Evolutionary conservation across 2,113 vertebrate species (phyloP).

Genomic region (Crotalus helleri): DNA sequence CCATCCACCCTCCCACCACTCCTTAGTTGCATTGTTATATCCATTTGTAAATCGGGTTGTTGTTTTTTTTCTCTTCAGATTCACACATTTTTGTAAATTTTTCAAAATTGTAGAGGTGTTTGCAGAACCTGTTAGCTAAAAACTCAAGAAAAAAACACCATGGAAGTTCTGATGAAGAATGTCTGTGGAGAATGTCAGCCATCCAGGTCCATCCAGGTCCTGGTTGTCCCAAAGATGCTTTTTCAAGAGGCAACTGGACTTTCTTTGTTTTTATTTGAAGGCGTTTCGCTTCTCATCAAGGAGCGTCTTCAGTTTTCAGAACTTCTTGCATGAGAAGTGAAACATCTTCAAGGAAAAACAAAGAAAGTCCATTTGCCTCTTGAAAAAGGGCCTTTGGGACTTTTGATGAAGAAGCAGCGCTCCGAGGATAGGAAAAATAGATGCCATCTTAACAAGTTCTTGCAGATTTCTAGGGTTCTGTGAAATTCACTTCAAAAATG

Average conservation of each 20-base stretch:
- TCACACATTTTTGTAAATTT: not conserved
- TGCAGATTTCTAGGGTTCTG: not conserved
- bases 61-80: not conserved
- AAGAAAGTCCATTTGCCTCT: not conserved
- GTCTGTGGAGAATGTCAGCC: not conserved
- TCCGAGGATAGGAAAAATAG: not conserved
- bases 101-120: not conserved
- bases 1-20: not conserved
- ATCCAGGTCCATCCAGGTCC: too few species aligned
- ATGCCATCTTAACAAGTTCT: not conserved
- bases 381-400: not conserved
- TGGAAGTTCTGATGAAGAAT: not conserved
- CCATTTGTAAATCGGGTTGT: not conserved
- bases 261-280: not conserved
- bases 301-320: not conserved
- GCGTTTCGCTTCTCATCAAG: not conserved
- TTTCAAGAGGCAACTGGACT: not conserved
- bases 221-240: not conserved
- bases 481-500: not conserved
- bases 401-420: not conserved
- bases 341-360: not conserved
- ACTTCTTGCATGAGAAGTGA: not conserved
- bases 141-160: not conserved
- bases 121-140: not conserved
- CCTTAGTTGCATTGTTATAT: not conserved